Base-by-base conservation (phyloP, 2,888 invertebrate species). In the Hyposoter didymator region DNA sequence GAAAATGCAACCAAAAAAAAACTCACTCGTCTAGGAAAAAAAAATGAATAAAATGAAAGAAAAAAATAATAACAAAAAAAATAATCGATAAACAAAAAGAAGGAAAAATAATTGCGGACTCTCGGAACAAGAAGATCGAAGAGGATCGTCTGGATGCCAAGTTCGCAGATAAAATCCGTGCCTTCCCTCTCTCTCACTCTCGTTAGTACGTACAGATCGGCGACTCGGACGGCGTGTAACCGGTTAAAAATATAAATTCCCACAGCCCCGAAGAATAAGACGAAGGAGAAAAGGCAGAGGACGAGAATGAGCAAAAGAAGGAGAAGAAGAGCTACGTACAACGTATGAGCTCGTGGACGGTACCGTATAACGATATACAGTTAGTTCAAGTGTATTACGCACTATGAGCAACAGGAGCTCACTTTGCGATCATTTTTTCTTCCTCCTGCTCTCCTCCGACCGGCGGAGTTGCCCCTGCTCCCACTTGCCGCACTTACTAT, bases 171-270 rank as follows among this genome's bases (percentile, higher is more conserved):
- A 78, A 69, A 55, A 69, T 69, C 35, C 32, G 45, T 14, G 22
- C 43, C 17, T 62, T 17, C 4, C 67, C 69, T 59, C 45, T 55
- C 35, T 35, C 35, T 35, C 39, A 45, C 66, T 76, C 75, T 66
- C 66, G 64, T 49, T 67, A 17, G 39, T 32, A n/a, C n/a, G 59
- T 59, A n/a, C n/a, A 19, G 59, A 70, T 78, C 19, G 70, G 55
- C 69, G 72, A 62, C 59, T 78, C 72, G 70, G 86, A 87, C 75
- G 64, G 62, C 84, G 81, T 88, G 87, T 87, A 91, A 90, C 90
- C 91, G 91, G 91, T 91, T 90, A 89, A 91, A 91, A 90, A 90
- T 91, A 89, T 89, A 87, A 89, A 89, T 91, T 91, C 90, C 88
- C 91, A 85, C 85, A 91, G 90, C 90, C 85, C 84, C 87, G 83